Conservation (phyloP, 2,888 invertebrate species). For the Polyommatus iphigenia region DNA sequence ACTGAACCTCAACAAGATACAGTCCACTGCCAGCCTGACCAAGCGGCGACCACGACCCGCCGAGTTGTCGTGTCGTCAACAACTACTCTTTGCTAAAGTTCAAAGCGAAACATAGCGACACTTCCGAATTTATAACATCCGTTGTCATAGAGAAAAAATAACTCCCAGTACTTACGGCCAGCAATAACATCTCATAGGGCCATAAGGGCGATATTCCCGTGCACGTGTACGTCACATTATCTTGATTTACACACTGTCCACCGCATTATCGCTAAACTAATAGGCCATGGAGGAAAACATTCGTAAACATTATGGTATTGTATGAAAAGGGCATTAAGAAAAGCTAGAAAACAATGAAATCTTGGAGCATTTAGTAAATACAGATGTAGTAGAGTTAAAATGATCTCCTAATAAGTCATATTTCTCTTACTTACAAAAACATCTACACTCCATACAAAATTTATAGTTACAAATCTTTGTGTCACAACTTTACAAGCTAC, state of each 20-base stretch:
- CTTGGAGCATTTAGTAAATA: neutral
- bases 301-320: neutral
- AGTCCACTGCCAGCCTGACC: no score
- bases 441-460: no score
- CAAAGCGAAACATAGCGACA: neutral
- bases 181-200: neutral
- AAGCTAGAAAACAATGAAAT: neutral
- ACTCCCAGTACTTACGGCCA: neutral
- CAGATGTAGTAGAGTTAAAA: neutral
- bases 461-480: no score
- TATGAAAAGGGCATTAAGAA: neutral
- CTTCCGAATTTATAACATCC: neutral
- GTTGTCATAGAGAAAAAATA: neutral
- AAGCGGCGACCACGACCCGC: no score
- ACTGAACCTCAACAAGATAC: no score
- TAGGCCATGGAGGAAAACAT: neutral
- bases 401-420: neutral
- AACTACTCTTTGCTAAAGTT: no score
- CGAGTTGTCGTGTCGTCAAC: no score
- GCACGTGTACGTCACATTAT: constrained; percentile 15
- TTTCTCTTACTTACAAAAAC: neutral
- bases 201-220: neutral
- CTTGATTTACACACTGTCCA: constrained; percentile 19
- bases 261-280: constrained; percentile 12
- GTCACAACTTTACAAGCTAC: no score